Evolutionary conservation across 2,888 invertebrate species (phyloP), one percentile per base, ranked within the genome.

Genomic region (Lypha dubia): DNA sequence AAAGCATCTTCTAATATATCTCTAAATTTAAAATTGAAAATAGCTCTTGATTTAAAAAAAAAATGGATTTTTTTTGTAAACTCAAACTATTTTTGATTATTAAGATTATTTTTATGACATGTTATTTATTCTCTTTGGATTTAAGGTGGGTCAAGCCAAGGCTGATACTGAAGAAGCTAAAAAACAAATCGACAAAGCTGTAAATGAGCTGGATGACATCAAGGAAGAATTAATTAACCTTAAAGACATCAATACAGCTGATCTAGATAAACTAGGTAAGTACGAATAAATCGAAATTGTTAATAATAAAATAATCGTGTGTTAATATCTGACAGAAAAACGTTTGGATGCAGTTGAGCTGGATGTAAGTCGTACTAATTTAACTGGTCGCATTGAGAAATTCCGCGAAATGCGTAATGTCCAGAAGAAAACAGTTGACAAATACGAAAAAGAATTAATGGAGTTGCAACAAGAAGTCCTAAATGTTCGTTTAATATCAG

Each of bases 91-190:
- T n/a, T n/a, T n/a, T n/a, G n/a, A 94, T n/a, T 20, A 5, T 17
- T 46, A 46, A 46, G 3, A 8, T 38, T 11, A 38, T 38, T 38
- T 38, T 9, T 38, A 4, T 11, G 2, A 11, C 13, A 38, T 13
- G 3, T 38, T 38, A 38, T n/a, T 20, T 67, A 74, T 44, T 24
- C 8, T 65, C 38, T 79, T 89, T 89, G 81, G 2, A 17, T 17
- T 15, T 0, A 88, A 97, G 96, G 98, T 98, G 24, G 97, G 97
- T 6, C 95, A 96, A 93, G 97, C 98, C 0, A 97, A 96, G 90
- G 96, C 95, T 6, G 96, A 96, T 87, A 96, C 98, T 0, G 94
- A 94, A 68, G 95, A 96, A 87, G 97, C 97, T 0, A 95, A 96
- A 74, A 95, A 95, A 86, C 96, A 96, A 92, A 97, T 98, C 0